These are phyloP conservation scores for Oxystoma pomonae DNA, from an alignment of 2,888 invertebrate species.

Conservation along the genomic window DNA sequence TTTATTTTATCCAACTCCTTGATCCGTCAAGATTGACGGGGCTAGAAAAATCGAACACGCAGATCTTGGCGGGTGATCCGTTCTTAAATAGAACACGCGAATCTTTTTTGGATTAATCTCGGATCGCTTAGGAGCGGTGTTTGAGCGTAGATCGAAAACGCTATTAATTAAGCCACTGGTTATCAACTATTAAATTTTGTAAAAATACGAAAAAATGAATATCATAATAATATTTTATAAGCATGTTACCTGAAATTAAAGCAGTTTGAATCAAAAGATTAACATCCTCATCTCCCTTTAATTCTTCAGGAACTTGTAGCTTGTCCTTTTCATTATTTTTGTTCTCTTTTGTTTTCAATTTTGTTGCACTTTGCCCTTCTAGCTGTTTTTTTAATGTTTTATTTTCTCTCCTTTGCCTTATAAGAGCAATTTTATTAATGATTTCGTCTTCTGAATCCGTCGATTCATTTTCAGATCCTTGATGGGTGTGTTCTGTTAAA, in stretches of 20 bases:
- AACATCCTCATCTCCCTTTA: conserved; percentile 36
- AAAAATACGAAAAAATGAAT: no score
- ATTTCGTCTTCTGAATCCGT: background rate
- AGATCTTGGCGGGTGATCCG: no score
- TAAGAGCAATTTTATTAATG: background rate
- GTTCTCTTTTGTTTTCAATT: conserved; percentile 7
- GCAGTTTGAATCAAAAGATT: conserved; percentile 33
- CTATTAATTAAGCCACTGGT: no score
- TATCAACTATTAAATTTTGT: no score
- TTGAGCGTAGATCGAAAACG: no score
- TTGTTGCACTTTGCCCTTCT: conserved; percentile 8
- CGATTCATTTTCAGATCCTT: conserved; percentile 20
- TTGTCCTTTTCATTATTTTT: background rate
- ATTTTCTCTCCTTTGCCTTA: conserved; percentile 16
- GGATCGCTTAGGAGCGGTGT: no score
- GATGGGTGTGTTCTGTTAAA: conserved; percentile 1
- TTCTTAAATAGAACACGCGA: no score
- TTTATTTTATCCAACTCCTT: no score
- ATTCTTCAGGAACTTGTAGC: conserved; percentile 23
- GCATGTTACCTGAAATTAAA: conserved; percentile 30
- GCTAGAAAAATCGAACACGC: no score
- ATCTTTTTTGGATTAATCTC: no score
- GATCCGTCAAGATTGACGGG: no score
- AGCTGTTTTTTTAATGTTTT: conserved; percentile 17
- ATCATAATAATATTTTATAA: no score